Conservation (phyloP, 2,797 vertebrate species). For the Helicolenus hilgendorfi region DNA sequence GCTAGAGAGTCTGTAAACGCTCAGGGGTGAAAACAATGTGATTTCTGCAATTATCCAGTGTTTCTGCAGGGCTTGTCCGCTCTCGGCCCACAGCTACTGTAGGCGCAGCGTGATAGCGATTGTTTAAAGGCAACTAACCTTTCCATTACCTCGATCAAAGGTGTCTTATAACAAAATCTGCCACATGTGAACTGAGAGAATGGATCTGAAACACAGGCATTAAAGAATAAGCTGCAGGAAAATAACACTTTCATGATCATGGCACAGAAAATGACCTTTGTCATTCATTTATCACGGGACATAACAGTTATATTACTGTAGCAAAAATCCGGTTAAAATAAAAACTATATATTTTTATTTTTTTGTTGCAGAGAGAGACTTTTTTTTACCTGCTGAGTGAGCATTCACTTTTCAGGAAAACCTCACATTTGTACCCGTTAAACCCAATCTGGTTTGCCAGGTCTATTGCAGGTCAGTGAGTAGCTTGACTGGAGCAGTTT, state of each 20-base stretch:
- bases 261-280: not conserved
- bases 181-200: constrained; percentile 24
- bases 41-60: constrained; percentile 63
- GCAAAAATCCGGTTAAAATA: not conserved
- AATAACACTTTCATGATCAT: constrained; percentile 1
- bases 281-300: not conserved
- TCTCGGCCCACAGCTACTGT: constrained; percentile 26
- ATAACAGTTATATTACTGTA: not conserved
- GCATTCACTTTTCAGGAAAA: not conserved
- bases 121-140: constrained; percentile 61
- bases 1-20: constrained; percentile 50
- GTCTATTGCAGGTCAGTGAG: not conserved
- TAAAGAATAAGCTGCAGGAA: not conserved
- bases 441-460: constrained; percentile 10
- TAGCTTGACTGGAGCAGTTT: not conserved
- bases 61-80: constrained; percentile 35
- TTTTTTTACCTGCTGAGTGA: not conserved
- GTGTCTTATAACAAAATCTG: constrained; percentile 25
- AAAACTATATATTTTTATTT: not conserved
- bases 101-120: not conserved
- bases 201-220: not conserved
- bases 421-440: not conserved
- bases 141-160: constrained; percentile 55
- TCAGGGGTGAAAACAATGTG: constrained; percentile 55
- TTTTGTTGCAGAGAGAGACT: not conserved